Evolutionary conservation across 2,113 vertebrate genomes (phyloP).

Genomic region (Ctenomys sociabilis): DNA sequence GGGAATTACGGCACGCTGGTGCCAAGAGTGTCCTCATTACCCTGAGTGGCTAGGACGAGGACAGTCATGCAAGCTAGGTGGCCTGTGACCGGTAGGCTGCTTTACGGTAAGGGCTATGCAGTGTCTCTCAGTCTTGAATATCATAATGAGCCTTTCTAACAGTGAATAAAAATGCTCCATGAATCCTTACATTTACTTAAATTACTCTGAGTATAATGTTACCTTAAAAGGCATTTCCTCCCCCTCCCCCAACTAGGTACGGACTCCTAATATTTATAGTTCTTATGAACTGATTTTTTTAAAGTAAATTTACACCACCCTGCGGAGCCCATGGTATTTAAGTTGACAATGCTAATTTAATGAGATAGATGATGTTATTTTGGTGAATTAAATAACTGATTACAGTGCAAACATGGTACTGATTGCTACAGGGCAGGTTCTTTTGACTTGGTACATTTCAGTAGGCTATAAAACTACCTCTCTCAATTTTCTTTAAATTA

Average conservation of each 20-base stretch:
- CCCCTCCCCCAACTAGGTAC: not conserved
- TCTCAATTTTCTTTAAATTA: slow-evolving; percentile 33
- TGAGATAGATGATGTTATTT: slow-evolving; percentile 60
- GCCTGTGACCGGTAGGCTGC: not conserved
- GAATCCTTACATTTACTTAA: slow-evolving; percentile 1
- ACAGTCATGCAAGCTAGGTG: not conserved
- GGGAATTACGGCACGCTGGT: not conserved
- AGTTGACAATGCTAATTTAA: slow-evolving; percentile 61
- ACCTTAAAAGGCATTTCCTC: not conserved
- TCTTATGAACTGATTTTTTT: slow-evolving; percentile 52
- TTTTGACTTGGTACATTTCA: slow-evolving; percentile 42
- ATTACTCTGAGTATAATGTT: slow-evolving; percentile 5
- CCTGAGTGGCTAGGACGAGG: not conserved
- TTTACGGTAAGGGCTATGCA: not conserved
- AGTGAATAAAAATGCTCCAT: slow-evolving; percentile 8
- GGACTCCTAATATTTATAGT: slow-evolving; percentile 26
- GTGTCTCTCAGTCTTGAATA: not conserved
- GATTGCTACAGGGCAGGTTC: not conserved
- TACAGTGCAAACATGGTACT: slow-evolving; percentile 13
- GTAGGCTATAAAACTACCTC: not conserved
- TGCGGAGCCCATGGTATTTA: slow-evolving; percentile 50
- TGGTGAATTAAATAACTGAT: not conserved
- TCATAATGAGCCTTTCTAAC: not conserved
- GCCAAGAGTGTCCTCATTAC: not conserved
- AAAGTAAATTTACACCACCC: slow-evolving; percentile 45